Evolutionary conservation across 2,888 invertebrate species (phyloP).

Genomic region (Habrosyne pyritoides): DNA sequence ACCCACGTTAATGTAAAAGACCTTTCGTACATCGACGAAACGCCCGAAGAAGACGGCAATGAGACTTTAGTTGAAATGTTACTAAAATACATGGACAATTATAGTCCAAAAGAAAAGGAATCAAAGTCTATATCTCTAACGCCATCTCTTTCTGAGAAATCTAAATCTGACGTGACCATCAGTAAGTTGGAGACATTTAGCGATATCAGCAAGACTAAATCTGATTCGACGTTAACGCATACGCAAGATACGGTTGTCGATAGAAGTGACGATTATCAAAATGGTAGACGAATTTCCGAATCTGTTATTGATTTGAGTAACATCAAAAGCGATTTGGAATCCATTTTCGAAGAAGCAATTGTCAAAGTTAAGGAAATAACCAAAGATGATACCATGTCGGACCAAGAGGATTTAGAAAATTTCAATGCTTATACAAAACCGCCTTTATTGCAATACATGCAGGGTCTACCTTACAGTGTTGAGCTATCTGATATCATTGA

Average conservation of each 20-base stretch:
- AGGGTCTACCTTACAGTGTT: conserved; percentile 65
- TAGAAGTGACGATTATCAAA: conserved; percentile 49
- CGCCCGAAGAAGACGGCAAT: conserved; percentile 68
- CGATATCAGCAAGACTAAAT: conserved; percentile 77
- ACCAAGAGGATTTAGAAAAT: conserved; percentile 72
- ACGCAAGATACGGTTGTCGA: conserved; percentile 77
- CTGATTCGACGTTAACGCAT: conserved; percentile 74
- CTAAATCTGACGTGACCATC: conserved; percentile 76
- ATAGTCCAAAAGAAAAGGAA: conserved; percentile 54
- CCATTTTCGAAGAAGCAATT: conserved; percentile 66
- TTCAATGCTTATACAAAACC: conserved; percentile 73
- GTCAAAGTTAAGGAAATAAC: conserved; percentile 51
- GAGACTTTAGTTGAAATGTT: conserved; percentile 75
- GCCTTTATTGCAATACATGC: conserved; percentile 51
- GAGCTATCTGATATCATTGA: conserved; percentile 76
- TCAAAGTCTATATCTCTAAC: conserved; percentile 60
- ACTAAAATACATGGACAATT: conserved; percentile 76
- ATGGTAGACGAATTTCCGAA: conserved; percentile 68
- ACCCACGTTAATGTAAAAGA: conserved; percentile 68
- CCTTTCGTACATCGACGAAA: conserved; percentile 73
- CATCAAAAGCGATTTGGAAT: conserved; percentile 70
- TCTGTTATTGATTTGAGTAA: conserved; percentile 70
- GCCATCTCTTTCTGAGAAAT: conserved; percentile 72
- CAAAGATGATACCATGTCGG: conserved; percentile 70
- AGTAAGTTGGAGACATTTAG: conserved; percentile 72